phyloP scores from a whole-genome alignment of 1,140 invertebrate species.

The Pseudoatta argentina region DNA sequence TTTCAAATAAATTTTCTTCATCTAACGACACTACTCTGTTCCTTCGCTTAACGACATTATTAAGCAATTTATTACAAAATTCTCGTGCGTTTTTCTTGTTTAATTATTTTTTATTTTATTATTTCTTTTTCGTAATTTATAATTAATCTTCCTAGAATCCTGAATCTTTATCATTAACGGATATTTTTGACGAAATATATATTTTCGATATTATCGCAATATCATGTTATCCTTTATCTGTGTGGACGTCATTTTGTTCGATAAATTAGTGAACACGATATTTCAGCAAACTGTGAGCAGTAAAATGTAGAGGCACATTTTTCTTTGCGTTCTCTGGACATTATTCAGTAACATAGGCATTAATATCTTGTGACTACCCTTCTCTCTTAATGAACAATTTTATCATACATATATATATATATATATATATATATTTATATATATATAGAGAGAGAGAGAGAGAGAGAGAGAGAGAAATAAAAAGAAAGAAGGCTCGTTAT shows the following conservation, averaged over 20 bases:
- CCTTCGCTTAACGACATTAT: not conserved
- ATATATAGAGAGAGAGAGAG: too few species aligned
- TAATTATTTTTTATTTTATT: not conserved
- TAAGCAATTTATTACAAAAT: not conserved
- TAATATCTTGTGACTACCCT: not conserved
- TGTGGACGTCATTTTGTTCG: slow-evolving; percentile 15
- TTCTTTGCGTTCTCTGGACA: slow-evolving; percentile 21
- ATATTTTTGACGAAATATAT: slow-evolving; percentile 7
- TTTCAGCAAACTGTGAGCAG: slow-evolving; percentile 13
- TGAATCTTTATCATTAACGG: slow-evolving; percentile 5
- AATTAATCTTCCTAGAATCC: slow-evolving; percentile 14
- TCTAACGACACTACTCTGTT: not conserved
- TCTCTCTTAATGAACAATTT: not conserved
- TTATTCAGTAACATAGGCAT: slow-evolving; percentile 8
- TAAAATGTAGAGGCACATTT: slow-evolving; percentile 47
- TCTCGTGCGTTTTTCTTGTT: not conserved
- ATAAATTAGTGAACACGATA: slow-evolving; percentile 23
- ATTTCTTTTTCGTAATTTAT: slow-evolving; percentile 1
- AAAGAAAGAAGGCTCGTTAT: not conserved
- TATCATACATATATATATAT: not conserved
- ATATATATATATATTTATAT: too few species aligned
- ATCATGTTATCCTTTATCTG: not conserved
- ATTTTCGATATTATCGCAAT: not conserved
- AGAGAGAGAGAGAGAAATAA: not conserved
- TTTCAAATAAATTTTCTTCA: slow-evolving; percentile 9